These are phyloP conservation scores for Hoplostethus mediterraneus DNA, from an alignment of 2,797 vertebrate species.

Conservation along the genomic window DNA sequence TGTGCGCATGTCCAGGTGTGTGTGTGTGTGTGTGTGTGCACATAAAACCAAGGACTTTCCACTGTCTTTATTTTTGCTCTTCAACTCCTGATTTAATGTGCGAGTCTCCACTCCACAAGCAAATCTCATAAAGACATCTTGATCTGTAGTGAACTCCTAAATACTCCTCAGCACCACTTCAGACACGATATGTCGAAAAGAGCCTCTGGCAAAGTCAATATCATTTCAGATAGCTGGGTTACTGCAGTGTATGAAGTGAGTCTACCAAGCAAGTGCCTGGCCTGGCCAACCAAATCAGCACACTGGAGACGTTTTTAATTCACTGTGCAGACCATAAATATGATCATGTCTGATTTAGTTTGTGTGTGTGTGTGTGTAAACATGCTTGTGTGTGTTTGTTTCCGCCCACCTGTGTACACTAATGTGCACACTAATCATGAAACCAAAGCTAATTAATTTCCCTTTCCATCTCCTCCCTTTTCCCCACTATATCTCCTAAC, in stretches of 20 bases:
- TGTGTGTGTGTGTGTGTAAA: constrained; percentile 8
- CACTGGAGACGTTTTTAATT: constrained; percentile 2
- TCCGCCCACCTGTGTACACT: neutral
- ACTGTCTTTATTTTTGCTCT: neutral
- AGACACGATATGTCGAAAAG: neutral
- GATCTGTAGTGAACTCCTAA: constrained; percentile 7
- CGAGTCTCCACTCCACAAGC: neutral
- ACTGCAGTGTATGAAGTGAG: constrained; percentile 7
- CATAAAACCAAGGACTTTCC: neutral
- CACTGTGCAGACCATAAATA: neutral
- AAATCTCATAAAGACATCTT: neutral
- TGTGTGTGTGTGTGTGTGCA: neutral
- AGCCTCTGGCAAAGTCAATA: constrained; percentile 18
- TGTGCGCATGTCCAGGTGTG: no score
- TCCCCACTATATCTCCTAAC: constrained; percentile 1
- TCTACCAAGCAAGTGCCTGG: constrained; percentile 1
- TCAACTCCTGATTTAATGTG: neutral
- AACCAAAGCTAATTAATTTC: constrained; percentile 39
- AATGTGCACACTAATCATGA: constrained; percentile 20
- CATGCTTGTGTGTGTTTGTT: constrained; percentile 7
- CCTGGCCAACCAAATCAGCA: constrained; percentile 22
- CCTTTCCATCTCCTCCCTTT: constrained; percentile 2
- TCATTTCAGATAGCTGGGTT: constrained; percentile 13
- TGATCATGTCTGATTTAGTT: neutral
- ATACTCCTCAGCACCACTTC: constrained; percentile 4